Percentiles rank a stretch among this genome's conserved stretches.
Conservation (phyloP, 2,113 vertebrate species). For the Vombatus ursinus region DNA sequence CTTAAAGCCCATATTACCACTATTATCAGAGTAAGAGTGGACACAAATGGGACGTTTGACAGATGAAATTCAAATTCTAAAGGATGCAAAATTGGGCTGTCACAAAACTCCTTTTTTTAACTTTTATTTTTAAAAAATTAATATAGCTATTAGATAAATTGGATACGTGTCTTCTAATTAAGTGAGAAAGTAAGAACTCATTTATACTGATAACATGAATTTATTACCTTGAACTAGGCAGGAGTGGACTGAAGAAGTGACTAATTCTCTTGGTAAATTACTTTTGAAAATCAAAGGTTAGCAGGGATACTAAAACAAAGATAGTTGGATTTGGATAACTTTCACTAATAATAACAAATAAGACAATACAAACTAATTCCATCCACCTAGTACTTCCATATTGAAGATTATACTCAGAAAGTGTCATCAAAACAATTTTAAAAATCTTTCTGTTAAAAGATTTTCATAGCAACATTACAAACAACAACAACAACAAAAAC, state of each 20-base stretch:
- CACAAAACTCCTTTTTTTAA: background rate
- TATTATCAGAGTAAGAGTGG: background rate
- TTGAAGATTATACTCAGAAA: background rate
- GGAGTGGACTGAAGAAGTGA: background rate
- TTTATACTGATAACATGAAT: background rate
- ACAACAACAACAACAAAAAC: background rate
- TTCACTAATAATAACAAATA: background rate
- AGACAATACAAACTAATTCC: background rate
- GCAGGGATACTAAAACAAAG: background rate
- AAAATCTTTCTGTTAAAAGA: background rate
- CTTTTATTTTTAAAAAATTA: background rate
- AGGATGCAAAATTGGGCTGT: background rate
- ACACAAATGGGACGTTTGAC: background rate
- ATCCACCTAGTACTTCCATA: background rate
- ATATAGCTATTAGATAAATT: background rate
- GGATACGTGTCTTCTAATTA: background rate
- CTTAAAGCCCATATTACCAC: background rate
- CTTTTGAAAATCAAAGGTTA: too few relatives aligned
- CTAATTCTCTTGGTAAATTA: too few relatives aligned
- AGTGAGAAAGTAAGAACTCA: background rate
- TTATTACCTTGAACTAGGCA: background rate
- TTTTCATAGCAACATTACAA: background rate
- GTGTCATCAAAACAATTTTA: background rate
- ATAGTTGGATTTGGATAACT: background rate
- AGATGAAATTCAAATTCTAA: background rate